Percentiles rank a stretch among this genome's conserved stretches.
These are phyloP conservation scores for Cyclargus thomasi DNA, from an alignment of 1,140 invertebrate genomes.

Conservation along the genomic window DNA sequence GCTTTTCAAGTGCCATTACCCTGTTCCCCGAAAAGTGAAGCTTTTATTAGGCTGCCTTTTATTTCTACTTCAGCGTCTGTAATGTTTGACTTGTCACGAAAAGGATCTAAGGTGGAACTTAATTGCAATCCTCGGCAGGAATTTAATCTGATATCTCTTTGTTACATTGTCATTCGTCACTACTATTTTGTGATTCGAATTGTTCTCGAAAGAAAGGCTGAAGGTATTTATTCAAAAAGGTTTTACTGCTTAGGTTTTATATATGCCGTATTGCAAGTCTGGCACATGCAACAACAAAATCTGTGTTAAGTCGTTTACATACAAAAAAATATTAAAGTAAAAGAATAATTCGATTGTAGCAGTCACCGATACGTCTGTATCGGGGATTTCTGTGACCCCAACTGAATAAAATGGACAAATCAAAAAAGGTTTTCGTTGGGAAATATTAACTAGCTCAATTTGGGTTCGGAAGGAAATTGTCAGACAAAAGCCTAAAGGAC, in stretches of 20 bases:
- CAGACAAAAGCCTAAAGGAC: background rate
- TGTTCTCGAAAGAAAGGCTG: background rate
- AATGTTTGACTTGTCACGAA: constrained; percentile 21
- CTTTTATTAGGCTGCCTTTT: constrained; percentile 53
- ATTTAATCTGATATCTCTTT: constrained; percentile 3
- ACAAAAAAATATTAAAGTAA: no score
- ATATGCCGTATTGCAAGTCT: no score
- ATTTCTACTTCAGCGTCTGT: constrained; percentile 29
- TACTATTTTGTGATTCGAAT: background rate
- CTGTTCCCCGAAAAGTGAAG: constrained; percentile 50
- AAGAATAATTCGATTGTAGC: background rate
- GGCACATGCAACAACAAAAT: no score
- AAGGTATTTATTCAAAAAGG: no score
- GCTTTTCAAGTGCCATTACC: constrained; percentile 63
- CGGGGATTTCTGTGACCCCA: background rate
- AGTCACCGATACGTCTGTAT: background rate
- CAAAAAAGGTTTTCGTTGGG: constrained; percentile 11
- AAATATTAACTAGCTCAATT: constrained; percentile 11
- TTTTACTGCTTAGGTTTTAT: no score
- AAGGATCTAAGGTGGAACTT: constrained; percentile 19
- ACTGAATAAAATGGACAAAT: constrained; percentile 2
- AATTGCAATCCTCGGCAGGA: constrained; percentile 18
- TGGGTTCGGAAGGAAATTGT: constrained; percentile 9
- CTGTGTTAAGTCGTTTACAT: no score
- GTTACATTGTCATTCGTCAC: constrained; percentile 3